Base-by-base conservation (phyloP, 2,113 vertebrate species). In the Lates calcarifer region DNA sequence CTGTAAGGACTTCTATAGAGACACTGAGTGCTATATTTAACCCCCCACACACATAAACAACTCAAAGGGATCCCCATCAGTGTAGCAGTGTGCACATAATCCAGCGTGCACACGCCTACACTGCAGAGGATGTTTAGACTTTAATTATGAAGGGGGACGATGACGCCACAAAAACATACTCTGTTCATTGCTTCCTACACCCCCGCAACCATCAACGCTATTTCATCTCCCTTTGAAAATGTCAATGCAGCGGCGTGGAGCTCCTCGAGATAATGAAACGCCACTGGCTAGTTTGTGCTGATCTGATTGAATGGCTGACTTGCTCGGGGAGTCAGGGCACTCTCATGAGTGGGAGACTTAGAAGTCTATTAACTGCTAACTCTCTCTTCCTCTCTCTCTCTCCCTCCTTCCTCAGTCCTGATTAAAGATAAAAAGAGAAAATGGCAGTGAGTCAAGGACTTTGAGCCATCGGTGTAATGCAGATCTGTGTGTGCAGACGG, bases 81-180 rank as follows among this genome's bases (percentile, higher is more conserved):
- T 37, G 35, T 24, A 51, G 41, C 57, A 56, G 55, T 31, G n/a
- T 55, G 61, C 39, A 62, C 31, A 35, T 55, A 71, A 81, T 78
- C 61, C 68, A 33, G 57, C 35, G 61, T 43, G 15, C 51, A 60
- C 70, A 74, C 81, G 85, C 84, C 84, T 81, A 83, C 83, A 37
- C 83, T n/a, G 33, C 56, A 81, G 80, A 91, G 87, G 88, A 90
- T 79, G 87, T 90, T 90, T 89, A 73, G 81, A 83, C 70, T 82
- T 77, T 82, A 89, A 91, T 91, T 86, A 84, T 8, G 70, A 66
- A 68, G 14, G 57, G 33, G 60, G 68, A 58, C 6, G 29, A 55
- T 74, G 78, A 74, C 28, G 24, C 58, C 77, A 67, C 75, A 87
- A 65, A 77, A 89, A 86, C 61, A 80, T 80, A 75, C 51, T 58